Evolutionary conservation across 1,140 invertebrate species (phyloP).

Genomic region (Cydia pomonella): DNA sequence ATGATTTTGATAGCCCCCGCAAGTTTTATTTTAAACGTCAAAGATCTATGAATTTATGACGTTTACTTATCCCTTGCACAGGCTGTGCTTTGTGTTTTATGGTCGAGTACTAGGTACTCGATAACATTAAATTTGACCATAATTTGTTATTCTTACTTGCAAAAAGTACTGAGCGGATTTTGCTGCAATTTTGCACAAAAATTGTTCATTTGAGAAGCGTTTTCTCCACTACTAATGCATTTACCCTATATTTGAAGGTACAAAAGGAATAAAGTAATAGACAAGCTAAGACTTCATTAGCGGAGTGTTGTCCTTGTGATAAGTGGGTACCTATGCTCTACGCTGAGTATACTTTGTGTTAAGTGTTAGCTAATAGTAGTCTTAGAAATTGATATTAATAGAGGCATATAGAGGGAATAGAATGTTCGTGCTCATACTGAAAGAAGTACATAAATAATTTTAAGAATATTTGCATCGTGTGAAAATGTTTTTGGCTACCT

Average conservation of each 20-base stretch:
- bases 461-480: no score
- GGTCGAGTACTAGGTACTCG: no score
- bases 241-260: background rate
- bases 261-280: background rate
- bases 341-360: background rate
- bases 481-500: no score
- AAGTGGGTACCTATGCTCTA: background rate
- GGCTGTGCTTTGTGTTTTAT: no score
- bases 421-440: background rate
- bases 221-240: background rate
- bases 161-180: background rate
- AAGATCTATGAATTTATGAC: no score
- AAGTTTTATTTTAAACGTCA: no score
- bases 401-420: no score
- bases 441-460: background rate
- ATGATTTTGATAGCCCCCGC: no score
- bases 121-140: no score
- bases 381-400: background rate
- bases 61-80: no score
- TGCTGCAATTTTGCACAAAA: background rate
- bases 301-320: background rate
- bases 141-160: background rate
- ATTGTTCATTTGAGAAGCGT: background rate
- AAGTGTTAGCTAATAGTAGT: conserved; percentile 17
- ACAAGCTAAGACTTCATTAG: background rate